Conservation (phyloP, 92 coral and sea anemone species). For the Palythoa grandis region DNA sequence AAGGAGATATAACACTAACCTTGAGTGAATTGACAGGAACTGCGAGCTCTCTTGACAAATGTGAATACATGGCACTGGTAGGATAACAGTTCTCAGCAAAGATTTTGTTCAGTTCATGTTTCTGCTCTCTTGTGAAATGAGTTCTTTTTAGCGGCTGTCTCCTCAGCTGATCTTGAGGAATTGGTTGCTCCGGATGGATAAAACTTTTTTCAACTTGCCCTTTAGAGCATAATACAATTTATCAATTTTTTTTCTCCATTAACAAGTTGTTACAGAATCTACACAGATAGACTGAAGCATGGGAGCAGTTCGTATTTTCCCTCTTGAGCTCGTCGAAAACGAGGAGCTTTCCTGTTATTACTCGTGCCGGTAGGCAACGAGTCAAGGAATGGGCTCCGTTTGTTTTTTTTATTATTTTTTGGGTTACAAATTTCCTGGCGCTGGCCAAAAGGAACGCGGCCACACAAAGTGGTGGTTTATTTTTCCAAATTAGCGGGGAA, state of each 20-base stretch:
- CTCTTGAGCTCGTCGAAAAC: no score
- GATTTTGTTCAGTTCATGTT: neutral
- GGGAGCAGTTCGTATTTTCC: no score
- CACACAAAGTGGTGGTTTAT: no score
- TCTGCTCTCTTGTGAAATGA: constrained; percentile 7
- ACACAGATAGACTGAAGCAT: neutral
- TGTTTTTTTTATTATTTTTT: no score
- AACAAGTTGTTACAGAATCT: neutral
- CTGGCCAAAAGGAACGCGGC: no score
- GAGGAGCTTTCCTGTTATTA: no score
- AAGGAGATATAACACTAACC: neutral
- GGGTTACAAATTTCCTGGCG: no score
- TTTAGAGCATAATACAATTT: neutral
- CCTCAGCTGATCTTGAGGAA: constrained; percentile 1
- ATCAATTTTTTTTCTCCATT: neutral
- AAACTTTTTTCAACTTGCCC: neutral
- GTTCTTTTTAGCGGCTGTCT: neutral
- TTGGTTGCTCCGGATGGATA: constrained; percentile 2
- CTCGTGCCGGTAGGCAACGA: no score
- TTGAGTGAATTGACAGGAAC: constrained; percentile 10
- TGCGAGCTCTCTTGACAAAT: constrained; percentile 5
- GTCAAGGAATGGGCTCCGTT: no score
- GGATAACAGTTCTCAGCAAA: constrained; percentile 28
- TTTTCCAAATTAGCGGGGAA: no score
- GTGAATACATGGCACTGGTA: constrained; percentile 15